phyloP scores from a whole-genome alignment of 2,113 vertebrate genomes.

The Paracanthobrama guichenoti region DNA sequence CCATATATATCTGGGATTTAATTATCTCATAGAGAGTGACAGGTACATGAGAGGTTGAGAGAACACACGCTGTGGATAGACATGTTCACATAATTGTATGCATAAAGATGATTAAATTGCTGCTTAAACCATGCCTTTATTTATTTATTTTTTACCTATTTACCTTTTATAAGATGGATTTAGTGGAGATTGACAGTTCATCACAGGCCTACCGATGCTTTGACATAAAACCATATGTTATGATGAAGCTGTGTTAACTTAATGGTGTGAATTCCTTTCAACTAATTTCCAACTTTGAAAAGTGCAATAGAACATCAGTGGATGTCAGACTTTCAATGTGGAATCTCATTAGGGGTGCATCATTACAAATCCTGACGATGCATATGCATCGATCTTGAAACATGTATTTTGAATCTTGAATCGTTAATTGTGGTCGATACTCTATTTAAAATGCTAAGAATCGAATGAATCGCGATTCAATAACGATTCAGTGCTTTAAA shows the following conservation, averaged over 20 bases:
- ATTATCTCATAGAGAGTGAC: conserved; percentile 48
- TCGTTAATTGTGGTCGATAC: no score
- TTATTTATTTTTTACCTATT: no score
- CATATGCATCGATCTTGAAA: no score
- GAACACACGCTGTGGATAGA: background rate
- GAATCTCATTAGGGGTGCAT: no score
- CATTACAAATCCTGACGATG: no score
- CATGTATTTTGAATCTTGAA: no score
- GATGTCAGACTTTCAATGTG: background rate
- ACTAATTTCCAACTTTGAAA: background rate
- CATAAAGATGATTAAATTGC: background rate
- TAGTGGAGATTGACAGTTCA: background rate
- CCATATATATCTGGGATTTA: conserved; percentile 45
- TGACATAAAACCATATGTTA: background rate
- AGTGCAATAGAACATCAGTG: background rate
- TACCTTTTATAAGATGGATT: background rate
- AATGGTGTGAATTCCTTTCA: background rate
- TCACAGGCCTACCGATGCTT: background rate
- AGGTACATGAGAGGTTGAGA: conserved; percentile 25
- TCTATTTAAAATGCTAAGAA: no score
- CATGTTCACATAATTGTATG: background rate
- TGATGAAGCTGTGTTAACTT: background rate
- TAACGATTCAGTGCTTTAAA: no score
- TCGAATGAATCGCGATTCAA: no score
- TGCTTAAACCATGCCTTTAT: background rate